Evolutionary conservation across 2,113 vertebrate species (phyloP).

Genomic region (Sphaerodactylus townsendi): DNA sequence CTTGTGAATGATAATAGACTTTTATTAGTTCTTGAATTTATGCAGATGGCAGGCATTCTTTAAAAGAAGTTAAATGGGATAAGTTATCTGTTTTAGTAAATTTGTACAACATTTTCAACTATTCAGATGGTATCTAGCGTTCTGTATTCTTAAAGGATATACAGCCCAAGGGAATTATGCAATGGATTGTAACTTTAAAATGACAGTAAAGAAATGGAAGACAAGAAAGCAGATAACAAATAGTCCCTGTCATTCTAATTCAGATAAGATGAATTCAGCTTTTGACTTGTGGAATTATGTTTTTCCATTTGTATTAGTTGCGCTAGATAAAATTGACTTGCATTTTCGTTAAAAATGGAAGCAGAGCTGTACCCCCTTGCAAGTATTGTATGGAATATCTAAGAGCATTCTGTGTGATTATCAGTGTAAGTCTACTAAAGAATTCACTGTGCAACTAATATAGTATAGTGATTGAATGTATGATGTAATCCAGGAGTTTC

Average conservation of each 20-base stretch:
- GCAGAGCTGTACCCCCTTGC: background rate
- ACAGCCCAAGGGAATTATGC: background rate
- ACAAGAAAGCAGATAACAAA: background rate
- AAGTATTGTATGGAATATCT: background rate
- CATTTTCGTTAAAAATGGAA: background rate
- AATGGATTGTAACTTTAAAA: background rate
- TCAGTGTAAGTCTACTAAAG: background rate
- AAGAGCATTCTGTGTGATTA: background rate
- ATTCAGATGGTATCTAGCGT: slow-evolving; percentile 8
- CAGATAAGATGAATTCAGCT: slow-evolving; percentile 3
- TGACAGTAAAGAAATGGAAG: background rate
- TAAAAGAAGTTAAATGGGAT: background rate
- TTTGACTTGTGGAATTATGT: background rate
- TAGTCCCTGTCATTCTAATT: background rate
- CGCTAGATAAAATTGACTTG: background rate
- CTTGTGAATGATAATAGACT: background rate
- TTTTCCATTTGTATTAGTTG: background rate
- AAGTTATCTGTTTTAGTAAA: background rate
- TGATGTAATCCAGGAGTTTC: background rate
- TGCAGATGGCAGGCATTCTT: background rate
- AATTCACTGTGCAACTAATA: background rate
- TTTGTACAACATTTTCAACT: background rate
- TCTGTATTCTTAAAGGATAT: background rate
- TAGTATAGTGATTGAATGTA: background rate
- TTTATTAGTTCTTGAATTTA: background rate